Evolutionary conservation across 2,888 invertebrate species (phyloP), one percentile per base, ranked within the genome.

Genomic region (Lasioglossum calceatum): DNA sequence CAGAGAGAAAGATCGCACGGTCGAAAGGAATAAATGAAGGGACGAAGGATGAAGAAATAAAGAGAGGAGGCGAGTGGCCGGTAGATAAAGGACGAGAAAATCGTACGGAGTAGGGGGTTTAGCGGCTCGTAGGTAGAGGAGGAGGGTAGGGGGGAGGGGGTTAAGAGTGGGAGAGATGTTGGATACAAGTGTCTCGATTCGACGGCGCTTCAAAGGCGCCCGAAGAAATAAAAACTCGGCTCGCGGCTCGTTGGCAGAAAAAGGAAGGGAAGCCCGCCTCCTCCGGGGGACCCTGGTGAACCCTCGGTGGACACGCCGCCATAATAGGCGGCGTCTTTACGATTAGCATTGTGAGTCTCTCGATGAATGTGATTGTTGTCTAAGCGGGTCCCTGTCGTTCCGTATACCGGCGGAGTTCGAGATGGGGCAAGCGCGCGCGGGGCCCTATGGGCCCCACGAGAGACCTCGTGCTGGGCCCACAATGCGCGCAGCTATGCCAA

Each of bases 341-440:
- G 95, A 95, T 95, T 95, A 95, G 95, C 94, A 95, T 95, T 95
- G 95, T 94, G 93, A 92, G 93, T 91, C 88, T 76, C 92, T 91
- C 94, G 94, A 94, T 95, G 95, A 95, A 95, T 95, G 95, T 94
- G 94, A 95, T 95, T 94, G 94, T 95, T 95, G 94, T 94, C 93
- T 92, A 93, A 92, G 92, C 93, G 91, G 90, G 90, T 89, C 92
- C 89, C 90, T 90, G 91, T 90, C 91, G 90, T 91, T 90, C 91
- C 91, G 91, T 90, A 87, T 87, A 88, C 84, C 85, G 89, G 67
- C 85, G 88, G 89, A 75, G 80, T 77, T 81, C 77, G 88, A 85
- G 86, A 87, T 73, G 79, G 87, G 83, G 77, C 82, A 85, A 87
- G 79, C 32, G 76, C 80, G 88, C 54, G 80, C 39, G 14, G 39